Base-by-base conservation (phyloP, 2,888 invertebrate genomes). In the Xiphydria camelus region DNA sequence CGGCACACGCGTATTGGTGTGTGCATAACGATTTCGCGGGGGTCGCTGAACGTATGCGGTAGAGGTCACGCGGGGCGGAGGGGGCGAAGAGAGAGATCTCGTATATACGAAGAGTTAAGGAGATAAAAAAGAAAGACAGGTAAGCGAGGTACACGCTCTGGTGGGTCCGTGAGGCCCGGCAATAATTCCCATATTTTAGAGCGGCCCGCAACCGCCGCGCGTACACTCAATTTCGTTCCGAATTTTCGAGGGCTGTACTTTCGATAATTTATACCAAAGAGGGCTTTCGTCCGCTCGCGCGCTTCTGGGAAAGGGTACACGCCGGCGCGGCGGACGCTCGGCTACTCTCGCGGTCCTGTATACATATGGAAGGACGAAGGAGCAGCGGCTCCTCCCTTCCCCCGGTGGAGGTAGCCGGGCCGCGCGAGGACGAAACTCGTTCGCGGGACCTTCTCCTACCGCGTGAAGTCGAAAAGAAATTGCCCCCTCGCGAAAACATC, bases 101-200 rank as follows among this genome's bases (percentile, higher is more conserved):
- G n/a, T n/a, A n/a, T n/a, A n/a, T n/a, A 23, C 7, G n/a, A 23
- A 23, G n/a, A 23, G 23, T 6, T 6, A 14, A n/a, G 31, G 14
- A 12, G 29, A 25, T 20, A 31, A 14, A 12, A 31, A 29, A 42
- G 40, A 5, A 9, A 14, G 39, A 42, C 29, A 36, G 38, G 33
- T 6, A 23, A 32, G 26, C 41, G 38, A 23, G n/a, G n/a, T 6
- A n/a, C 23, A 23, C 6, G 23, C 6, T n/a, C n/a, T n/a, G 23
- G 6, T n/a, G 23, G n/a, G 23, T 6, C 6, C 23, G 23, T 23
- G 7, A n/a, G 23, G 23, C 14, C 31, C 23, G 42, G 55, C 55
- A 51, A 58, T 58, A 57, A 58, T 51, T 58, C 58, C 55, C 49
- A 25, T 55, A 58, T 50, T 58, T 58, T 58, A 58, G 53, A 49